Base-by-base conservation (phyloP, 1,140 invertebrate species). In the Thaumatotibia leucotreta region DNA sequence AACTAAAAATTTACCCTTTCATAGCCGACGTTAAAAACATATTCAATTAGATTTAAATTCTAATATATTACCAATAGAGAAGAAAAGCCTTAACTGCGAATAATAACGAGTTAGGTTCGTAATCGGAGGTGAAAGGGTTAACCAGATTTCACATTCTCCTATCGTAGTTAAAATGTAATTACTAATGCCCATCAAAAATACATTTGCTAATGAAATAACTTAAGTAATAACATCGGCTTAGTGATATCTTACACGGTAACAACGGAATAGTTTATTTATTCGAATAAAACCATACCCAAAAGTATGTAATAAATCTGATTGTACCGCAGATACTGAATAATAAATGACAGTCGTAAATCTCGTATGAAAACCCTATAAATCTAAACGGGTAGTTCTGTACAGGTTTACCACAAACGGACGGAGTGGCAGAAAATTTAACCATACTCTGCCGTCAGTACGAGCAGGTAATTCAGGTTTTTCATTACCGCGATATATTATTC, bases 291-390 rank as follows among this genome's bases (percentile, higher is more conserved):
- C 64, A 66, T 72, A 73, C 50, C 72, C 72, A 80, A 79, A 80
- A 83, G 80, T 86, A 76, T 79, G 77, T 78, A 79, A 83, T 86
- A 84, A 84, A 86, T 86, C 74, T 80, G 80, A 82, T 83, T 80
- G 80, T 81, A 73, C 76, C 72, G 74, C 77, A 77, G 77, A 82
- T 84, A 82, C 69, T 87, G 82, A 81, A 86, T 84, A 86, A 86
- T 83, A 84, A 83, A 86, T 82, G 82, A 77, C 66, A 70, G 63
- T 77, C 76, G 76, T 85, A 87, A 87, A 87, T 87, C 83, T 77
- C 75, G 76, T 84, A 87, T 87, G 83, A 87, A 84, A 84, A 84
- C 74, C 74, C 79, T 69, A 85, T 85, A 87, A 85, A 87, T 87
- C 80, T 77, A 77, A 82, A 71, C 73, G 72, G 69, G 65, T 78